These are phyloP conservation scores for Anas bahamensis DNA, from an alignment of 2,797 vertebrate genomes.

Conservation along the genomic window DNA sequence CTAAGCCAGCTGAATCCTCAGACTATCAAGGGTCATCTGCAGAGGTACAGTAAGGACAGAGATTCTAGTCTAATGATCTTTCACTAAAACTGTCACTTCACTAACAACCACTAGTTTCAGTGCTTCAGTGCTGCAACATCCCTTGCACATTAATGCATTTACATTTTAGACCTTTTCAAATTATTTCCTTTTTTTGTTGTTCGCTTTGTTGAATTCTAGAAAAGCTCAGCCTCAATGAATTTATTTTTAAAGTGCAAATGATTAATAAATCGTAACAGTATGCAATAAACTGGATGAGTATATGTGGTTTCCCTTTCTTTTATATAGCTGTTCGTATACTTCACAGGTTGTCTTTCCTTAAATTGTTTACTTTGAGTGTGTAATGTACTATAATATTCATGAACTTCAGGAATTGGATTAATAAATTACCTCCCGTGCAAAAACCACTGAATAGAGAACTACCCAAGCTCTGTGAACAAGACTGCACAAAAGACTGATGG, in stretches of 20 bases:
- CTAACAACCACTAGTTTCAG: slow-evolving; percentile 73
- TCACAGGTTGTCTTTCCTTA: background rate
- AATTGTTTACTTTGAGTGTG: background rate
- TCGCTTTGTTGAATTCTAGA: background rate
- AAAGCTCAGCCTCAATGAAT: background rate
- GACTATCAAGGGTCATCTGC: slow-evolving; percentile 93
- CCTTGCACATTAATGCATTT: slow-evolving; percentile 43
- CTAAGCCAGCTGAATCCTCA: slow-evolving; percentile 96
- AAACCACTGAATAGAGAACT: background rate
- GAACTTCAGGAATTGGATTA: background rate
- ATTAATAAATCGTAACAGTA: background rate
- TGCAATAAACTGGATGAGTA: background rate
- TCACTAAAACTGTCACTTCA: slow-evolving; percentile 72
- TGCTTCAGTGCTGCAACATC: slow-evolving; percentile 22
- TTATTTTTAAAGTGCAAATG: background rate
- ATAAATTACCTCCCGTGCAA: background rate
- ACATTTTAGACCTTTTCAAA: slow-evolving; percentile 23
- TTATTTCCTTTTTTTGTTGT: background rate
- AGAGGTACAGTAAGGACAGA: slow-evolving; percentile 93
- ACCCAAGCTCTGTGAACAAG: background rate
- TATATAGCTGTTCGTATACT: background rate
- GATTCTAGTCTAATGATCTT: slow-evolving; percentile 71
- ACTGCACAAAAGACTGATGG: background rate
- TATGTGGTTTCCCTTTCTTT: background rate
- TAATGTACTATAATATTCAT: background rate